Evolutionary conservation across 2,113 vertebrate genomes (phyloP).

Genomic region (Eulemur rufifrons): DNA sequence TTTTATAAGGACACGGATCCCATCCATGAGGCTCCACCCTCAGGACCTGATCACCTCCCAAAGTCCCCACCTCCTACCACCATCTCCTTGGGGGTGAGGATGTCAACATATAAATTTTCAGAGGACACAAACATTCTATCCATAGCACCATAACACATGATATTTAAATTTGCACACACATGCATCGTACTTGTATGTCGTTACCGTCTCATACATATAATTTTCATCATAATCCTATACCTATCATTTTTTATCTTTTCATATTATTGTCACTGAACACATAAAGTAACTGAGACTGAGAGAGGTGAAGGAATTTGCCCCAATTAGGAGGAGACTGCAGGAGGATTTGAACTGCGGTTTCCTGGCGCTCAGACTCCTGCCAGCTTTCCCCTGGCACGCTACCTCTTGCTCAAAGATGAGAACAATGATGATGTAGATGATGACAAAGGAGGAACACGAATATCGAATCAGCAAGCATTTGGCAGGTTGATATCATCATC

Average conservation of each 20-base stretch:
- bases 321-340: background rate
- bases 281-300: background rate
- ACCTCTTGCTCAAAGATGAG: too few relatives aligned
- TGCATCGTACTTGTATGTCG: background rate
- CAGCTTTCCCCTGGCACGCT: too few relatives aligned
- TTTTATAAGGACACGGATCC: too few relatives aligned
- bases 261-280: background rate
- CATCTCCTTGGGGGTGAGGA: too few relatives aligned
- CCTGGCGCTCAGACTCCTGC: background rate
- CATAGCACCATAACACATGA: too few relatives aligned
- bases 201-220: background rate
- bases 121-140: background rate
- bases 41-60: too few relatives aligned
- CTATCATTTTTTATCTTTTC: background rate
- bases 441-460: accelerated
- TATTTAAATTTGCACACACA: background rate
- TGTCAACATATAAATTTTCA: too few relatives aligned
- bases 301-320: background rate
- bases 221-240: background rate
- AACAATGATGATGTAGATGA: too few relatives aligned
- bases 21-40: too few relatives aligned
- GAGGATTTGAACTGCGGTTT: background rate
- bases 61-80: too few relatives aligned
- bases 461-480: background rate
- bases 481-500: too few relatives aligned